Evolutionary conservation across 2,797 vertebrate species (phyloP).

Genomic region (Decapterus maruadsi): DNA sequence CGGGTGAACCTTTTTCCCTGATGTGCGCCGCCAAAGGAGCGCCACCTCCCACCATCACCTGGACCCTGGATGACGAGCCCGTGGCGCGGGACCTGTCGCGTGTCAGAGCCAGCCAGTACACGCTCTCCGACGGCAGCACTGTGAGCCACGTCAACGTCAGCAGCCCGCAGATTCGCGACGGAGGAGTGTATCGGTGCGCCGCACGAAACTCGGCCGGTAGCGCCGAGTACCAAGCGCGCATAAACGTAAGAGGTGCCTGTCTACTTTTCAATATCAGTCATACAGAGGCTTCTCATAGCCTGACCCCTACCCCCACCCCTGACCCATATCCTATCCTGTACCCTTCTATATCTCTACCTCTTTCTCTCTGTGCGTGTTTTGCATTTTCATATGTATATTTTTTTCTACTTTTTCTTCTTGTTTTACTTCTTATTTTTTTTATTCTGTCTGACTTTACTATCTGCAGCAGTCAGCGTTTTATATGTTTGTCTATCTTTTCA

Average conservation of each 20-base stretch:
- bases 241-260: constrained; percentile 99
- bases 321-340: constrained; percentile 62
- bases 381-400: constrained; percentile 38
- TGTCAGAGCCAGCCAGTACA: constrained; percentile 95
- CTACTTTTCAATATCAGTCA: constrained; percentile 99
- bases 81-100: constrained; percentile 90
- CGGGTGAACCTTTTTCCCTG: constrained; percentile 96
- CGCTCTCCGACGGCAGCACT: constrained; percentile 95
- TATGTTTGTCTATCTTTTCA: constrained; percentile 10
- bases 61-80: constrained; percentile 97
- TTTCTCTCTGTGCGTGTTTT: constrained; percentile 50
- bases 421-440: constrained; percentile 12
- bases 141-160: constrained; percentile 97
- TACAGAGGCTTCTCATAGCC: constrained; percentile 89
- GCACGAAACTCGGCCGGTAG: constrained; percentile 99
- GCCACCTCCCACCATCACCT: constrained; percentile 95
- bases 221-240: constrained; percentile 99
- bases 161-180: constrained; percentile 95
- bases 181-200: constrained; percentile 98
- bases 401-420: constrained; percentile 13
- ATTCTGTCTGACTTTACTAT: constrained; percentile 42
- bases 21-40: constrained; percentile 98
- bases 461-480: constrained; percentile 29
- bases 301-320: constrained; percentile 68
- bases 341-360: constrained; percentile 60